These are phyloP conservation scores for Rambutsinella grinnellia DNA, from an alignment of 2,888 invertebrate species.

Conservation along the genomic window DNA sequence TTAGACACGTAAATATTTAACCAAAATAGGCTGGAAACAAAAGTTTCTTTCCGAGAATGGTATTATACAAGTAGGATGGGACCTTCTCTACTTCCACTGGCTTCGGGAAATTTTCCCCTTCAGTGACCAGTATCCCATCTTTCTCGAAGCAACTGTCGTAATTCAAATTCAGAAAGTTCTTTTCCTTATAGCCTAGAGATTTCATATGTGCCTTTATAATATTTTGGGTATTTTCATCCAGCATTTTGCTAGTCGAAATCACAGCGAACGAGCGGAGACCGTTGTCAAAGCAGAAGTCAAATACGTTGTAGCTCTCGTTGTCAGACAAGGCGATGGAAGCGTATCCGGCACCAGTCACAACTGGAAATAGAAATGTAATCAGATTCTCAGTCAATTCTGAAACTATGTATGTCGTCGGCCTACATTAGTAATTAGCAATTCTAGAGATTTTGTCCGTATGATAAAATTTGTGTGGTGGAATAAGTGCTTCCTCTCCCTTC, in stretches of 20 bases:
- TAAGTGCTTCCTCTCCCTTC: too few species aligned
- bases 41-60: neutral
- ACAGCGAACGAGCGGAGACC: constrained; percentile 36
- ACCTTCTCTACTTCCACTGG: neutral
- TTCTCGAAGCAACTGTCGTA: constrained; percentile 36
- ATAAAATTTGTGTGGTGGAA: too few species aligned
- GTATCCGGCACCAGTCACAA: constrained; percentile 27
- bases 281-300: constrained; percentile 44
- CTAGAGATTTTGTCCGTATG: too few species aligned
- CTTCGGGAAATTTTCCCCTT: constrained; percentile 33
- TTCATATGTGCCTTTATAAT: constrained; percentile 34
- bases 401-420: too few species aligned
- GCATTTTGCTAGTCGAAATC: constrained; percentile 4
- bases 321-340: constrained; percentile 43
- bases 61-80: neutral
- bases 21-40: neutral
- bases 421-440: too few species aligned
- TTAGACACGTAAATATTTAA: too few species aligned
- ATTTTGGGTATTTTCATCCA: constrained; percentile 24
- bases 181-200: constrained; percentile 38
- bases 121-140: constrained; percentile 28
- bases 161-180: constrained; percentile 42
- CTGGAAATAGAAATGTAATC: constrained; percentile 25
- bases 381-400: too few species aligned
- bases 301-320: constrained; percentile 37